Percentiles rank a stretch among this genome's conserved stretches.
These are phyloP conservation scores for Halichoeres trimaculatus DNA, from an alignment of 2,113 vertebrate species.

Conservation along the genomic window DNA sequence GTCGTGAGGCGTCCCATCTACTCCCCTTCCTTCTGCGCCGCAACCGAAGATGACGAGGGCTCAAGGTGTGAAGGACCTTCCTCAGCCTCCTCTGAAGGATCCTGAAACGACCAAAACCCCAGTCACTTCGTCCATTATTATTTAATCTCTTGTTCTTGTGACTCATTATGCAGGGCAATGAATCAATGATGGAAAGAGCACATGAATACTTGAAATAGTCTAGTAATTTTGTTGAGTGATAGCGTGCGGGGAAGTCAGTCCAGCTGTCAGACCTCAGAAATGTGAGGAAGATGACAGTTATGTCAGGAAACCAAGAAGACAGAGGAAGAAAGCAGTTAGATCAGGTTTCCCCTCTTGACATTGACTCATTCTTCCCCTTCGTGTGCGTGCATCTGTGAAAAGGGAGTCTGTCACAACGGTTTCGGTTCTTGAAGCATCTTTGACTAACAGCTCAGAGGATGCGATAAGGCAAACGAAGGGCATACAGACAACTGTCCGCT, in stretches of 20 bases:
- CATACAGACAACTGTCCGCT: constrained; percentile 33
- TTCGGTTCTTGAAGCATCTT: constrained; percentile 78
- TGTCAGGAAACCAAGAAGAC: constrained; percentile 84
- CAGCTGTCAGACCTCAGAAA: constrained; percentile 65
- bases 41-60: constrained; percentile 72
- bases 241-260: constrained; percentile 53
- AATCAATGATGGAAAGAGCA: constrained; percentile 51
- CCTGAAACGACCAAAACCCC: constrained; percentile 57
- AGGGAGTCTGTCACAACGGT: constrained; percentile 77
- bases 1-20: constrained; percentile 69
- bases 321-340: constrained; percentile 75
- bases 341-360: constrained; percentile 78
- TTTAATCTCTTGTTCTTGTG: not conserved
- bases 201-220: constrained; percentile 55
- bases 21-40: constrained; percentile 71
- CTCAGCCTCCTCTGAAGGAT: constrained; percentile 64
- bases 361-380: constrained; percentile 85
- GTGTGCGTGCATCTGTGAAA: constrained; percentile 67
- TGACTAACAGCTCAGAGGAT: constrained; percentile 60
- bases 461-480: constrained; percentile 50
- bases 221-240: constrained; percentile 39
- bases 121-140: constrained; percentile 29
- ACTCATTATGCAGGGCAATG: constrained; percentile 23
- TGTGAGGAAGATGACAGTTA: constrained; percentile 78
- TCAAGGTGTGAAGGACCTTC: constrained; percentile 61